These are phyloP conservation scores for Ophonus ardosiacus DNA, from an alignment of 2,888 invertebrate species.

Conservation along the genomic window DNA sequence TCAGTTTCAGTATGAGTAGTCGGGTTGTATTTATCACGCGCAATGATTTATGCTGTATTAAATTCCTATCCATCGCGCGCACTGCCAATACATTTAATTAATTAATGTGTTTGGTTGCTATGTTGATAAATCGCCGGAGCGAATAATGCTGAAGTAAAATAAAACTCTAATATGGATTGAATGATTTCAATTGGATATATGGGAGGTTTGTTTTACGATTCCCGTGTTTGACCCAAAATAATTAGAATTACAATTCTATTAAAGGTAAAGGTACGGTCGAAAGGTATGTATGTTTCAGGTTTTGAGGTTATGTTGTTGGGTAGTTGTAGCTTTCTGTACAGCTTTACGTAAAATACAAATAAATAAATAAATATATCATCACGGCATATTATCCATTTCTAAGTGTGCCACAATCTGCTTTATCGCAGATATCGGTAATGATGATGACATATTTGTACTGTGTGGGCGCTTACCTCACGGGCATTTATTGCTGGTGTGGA, in stretches of 20 bases:
- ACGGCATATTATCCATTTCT: too few species aligned
- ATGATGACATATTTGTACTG: too few species aligned
- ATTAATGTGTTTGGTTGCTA: constrained; percentile 60
- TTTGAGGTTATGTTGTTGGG: too few species aligned
- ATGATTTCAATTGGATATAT: constrained; percentile 44
- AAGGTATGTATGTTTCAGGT: too few species aligned
- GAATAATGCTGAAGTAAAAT: constrained; percentile 57
- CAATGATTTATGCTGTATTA: constrained; percentile 61
- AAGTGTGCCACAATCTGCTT: too few species aligned
- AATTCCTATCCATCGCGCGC: constrained; percentile 56
- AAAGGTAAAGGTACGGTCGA: too few species aligned
- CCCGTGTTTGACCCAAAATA: not conserved
- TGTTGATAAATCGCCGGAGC: constrained; percentile 50
- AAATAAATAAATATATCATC: too few species aligned
- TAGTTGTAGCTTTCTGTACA: too few species aligned
- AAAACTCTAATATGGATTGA: constrained; percentile 48
- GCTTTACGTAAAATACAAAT: too few species aligned
- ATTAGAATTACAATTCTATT: not conserved
- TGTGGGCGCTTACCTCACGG: too few species aligned
- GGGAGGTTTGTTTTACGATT: constrained; percentile 32
- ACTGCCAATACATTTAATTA: constrained; percentile 61
- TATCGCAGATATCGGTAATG: too few species aligned
- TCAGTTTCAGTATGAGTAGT: constrained; percentile 4
- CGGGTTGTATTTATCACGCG: constrained; percentile 19
- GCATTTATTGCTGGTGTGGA: too few species aligned